phyloP scores from a whole-genome alignment of 2,113 vertebrate genomes.

The Leucoraja erinaceus region DNA sequence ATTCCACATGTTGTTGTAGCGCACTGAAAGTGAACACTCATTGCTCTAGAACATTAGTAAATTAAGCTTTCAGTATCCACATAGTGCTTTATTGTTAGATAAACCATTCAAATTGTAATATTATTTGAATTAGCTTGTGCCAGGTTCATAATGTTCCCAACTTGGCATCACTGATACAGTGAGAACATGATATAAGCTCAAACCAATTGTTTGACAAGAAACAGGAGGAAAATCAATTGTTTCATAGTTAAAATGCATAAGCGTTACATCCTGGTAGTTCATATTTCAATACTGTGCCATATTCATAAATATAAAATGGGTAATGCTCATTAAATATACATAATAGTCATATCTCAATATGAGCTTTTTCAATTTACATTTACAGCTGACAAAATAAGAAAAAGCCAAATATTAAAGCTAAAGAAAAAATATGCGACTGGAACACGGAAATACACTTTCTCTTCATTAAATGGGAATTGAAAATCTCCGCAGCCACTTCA shows the following conservation, averaged over 20 bases:
- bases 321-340: slow-evolving; percentile 23
- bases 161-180: not conserved
- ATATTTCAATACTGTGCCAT: not conserved
- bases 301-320: slow-evolving; percentile 25
- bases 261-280: not conserved
- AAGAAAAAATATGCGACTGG: not conserved
- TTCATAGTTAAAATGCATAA: slow-evolving; percentile 15
- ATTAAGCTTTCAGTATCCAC: not conserved
- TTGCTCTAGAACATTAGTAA: no score
- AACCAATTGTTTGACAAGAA: not conserved
- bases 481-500: not conserved
- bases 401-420: slow-evolving; percentile 22
- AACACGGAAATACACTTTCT: not conserved
- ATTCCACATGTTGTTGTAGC: no score
- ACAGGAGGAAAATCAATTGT: not conserved
- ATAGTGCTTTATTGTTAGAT: not conserved
- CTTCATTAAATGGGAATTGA: not conserved
- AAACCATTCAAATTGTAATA: no score
- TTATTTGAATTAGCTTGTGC: not conserved
- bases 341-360: not conserved
- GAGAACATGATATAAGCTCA: not conserved
- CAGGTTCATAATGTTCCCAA: not conserved
- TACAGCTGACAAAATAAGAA: not conserved
- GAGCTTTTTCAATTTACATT: not conserved
- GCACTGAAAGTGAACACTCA: no score